phyloP scores from a whole-genome alignment of 2,113 vertebrate genomes.

The Oreotrochilus melanogaster region DNA sequence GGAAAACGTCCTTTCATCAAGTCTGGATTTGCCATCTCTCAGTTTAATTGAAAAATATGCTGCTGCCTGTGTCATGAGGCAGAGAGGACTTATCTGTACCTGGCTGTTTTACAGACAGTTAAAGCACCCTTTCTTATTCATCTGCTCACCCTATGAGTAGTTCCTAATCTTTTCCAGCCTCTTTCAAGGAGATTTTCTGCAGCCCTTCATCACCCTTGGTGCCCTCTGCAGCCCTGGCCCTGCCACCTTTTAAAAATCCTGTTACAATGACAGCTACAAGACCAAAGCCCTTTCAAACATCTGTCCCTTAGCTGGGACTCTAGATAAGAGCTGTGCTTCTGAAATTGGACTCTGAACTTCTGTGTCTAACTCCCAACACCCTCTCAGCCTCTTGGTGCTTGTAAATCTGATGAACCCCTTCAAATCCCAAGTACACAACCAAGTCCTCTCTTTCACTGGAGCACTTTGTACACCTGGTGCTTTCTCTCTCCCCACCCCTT shows the following conservation, averaged over 20 bases:
- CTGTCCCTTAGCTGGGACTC: not conserved
- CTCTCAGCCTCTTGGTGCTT: not conserved
- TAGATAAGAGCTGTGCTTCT: not conserved
- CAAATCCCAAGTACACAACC: not conserved
- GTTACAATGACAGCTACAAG: not conserved
- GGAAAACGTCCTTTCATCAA: slow-evolving; percentile 40
- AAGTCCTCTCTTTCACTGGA: not conserved
- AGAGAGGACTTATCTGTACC: slow-evolving; percentile 8
- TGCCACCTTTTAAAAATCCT: not conserved
- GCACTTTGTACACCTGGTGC: not conserved
- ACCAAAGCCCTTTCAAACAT: not conserved
- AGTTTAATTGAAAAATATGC: slow-evolving; percentile 34
- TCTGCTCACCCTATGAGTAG: not conserved
- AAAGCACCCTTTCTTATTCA: not conserved
- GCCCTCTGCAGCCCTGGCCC: not conserved
- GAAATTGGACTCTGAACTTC: not conserved
- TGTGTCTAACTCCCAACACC: not conserved
- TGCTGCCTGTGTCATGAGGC: not conserved
- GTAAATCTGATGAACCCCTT: not conserved
- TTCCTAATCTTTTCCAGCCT: not conserved
- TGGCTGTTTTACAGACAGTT: slow-evolving; percentile 9
- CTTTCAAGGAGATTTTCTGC: not conserved
- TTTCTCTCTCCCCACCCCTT: not conserved
- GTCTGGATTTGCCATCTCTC: slow-evolving; percentile 27
- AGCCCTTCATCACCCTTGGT: not conserved